Evolutionary conservation across 2,888 invertebrate genomes (phyloP), one percentile per base, ranked within the genome.

Genomic region (Chalcosyrphus nemorum): DNA sequence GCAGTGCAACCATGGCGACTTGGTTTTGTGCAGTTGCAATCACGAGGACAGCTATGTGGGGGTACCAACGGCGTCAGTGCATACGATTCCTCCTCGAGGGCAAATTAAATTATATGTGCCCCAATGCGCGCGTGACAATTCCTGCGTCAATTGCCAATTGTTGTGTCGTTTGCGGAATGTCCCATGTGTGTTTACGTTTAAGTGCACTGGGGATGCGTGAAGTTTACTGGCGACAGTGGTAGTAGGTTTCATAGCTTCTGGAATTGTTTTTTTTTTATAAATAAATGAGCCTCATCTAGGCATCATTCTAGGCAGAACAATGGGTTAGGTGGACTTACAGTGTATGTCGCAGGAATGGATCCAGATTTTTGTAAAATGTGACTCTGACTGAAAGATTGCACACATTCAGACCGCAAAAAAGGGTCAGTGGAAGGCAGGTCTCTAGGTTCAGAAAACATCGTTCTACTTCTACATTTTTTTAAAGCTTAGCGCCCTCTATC

Each of bases 101-200:
- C 50, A 76, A 66, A 76, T 65, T 65, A 74, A 63, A 74, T 56
- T 74, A 75, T 75, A 56, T 75, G 75, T 47, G 56, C 56, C 41
- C 38, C 74, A 41, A 45, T 65, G 57, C 47, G 65, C 65, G 75
- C 75, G 75, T 75, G 75, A 57, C 75, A 57, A 47, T 65, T 75
- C 41, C 65, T 65, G 29, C 75, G 56, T 66, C 75, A 50, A 75
- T 74, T 74, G 72, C 43, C 63, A 63, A 63, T 74, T 65, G 65
- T 74, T 56, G 74, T 65, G 35, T 45, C 45, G 54, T 56, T 56
- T 45, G 15, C 21, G 29, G 52, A 59, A 57, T 21, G 35, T 70
- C 41, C 41, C 66, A 19, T 68, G 50, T 17, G 52, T 17, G 15
- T 7, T n/a, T 21, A 35, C 35, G 65, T 7, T 15, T 19, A 9